Evolutionary conservation across 1,140 invertebrate species (phyloP), one percentile per base, ranked within the genome.

Genomic region (Theocolax elegans): DNA sequence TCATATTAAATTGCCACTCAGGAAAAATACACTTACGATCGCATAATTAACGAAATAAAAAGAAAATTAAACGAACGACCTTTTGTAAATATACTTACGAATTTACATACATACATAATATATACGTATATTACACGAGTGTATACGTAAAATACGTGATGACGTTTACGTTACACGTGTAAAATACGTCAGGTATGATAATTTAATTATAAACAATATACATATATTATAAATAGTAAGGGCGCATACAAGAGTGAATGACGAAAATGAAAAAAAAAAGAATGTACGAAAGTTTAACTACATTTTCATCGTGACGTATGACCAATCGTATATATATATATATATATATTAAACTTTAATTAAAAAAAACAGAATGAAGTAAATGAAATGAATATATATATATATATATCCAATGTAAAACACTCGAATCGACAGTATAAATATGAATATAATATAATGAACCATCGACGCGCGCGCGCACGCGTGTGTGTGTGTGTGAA

Each of bases 1-100:
- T 77, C 74, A 77, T 74, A 71, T 79, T 82, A 74, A 81, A 81
- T 76, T 76, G 76, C 77, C 77, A 82, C 81, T 83, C 80, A 83
- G 79, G 81, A n/a, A n/a, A n/a, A 83, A 82, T 81, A 79, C 79
- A 77, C 73, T 77, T 80, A 78, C 56, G 21, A 78, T 75, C 77
- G 75, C 79, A 77, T 82, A 81, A 79, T 77, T 78, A 75, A 79
- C 76, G n/a, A n/a, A n/a, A n/a, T n/a, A n/a, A n/a, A n/a, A n/a
- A n/a, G n/a, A n/a, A n/a, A 72, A 74, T 76, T 75, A 77, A 81
- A 79, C 60, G 73, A 79, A 79, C 69, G 67, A 79, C 46, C 67
- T 81, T 81, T 80, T 83, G 81, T 83, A 82, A 80, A 83, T 81
- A n/a, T n/a, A 82, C 72, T 70, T 78, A 74, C 76, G 65, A 79